A percentile compares a stretch with the other conserved stretches of the same genome.
Conservation (phyloP, 2,797 vertebrate species). For the Sebastes vulpes region DNA sequence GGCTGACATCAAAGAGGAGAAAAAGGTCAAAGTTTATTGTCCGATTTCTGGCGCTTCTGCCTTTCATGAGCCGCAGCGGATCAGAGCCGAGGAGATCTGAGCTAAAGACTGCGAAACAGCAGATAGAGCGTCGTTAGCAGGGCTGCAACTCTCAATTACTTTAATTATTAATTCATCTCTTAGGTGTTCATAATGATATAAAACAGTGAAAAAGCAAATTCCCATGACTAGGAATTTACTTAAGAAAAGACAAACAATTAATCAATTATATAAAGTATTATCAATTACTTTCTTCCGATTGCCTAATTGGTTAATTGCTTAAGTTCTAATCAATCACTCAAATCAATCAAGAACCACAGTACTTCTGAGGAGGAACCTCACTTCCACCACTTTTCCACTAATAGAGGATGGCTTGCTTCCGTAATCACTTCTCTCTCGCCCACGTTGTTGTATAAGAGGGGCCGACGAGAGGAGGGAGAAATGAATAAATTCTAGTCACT, state of each 20-base stretch:
- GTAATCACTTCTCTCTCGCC: constrained; percentile 1
- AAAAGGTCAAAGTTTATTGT: constrained; percentile 63
- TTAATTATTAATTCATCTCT: background rate
- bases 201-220: background rate
- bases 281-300: background rate
- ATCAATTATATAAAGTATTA: background rate
- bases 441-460: background rate
- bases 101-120: background rate
- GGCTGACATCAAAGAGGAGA: constrained; percentile 44
- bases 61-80: constrained; percentile 16
- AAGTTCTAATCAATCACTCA: background rate
- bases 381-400: background rate
- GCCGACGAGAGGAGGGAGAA: background rate
- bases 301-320: background rate
- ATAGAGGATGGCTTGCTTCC: background rate
- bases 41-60: constrained; percentile 3
- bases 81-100: background rate
- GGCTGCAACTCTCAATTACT: background rate
- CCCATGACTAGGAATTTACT: too few relatives aligned
- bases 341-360: background rate
- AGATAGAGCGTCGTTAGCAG: background rate
- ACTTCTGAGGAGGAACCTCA: background rate
- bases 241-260: too few relatives aligned
- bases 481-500: background rate
- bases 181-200: background rate